phyloP scores from a whole-genome alignment of 2,797 vertebrate species.

The Serranus cabrilla region DNA sequence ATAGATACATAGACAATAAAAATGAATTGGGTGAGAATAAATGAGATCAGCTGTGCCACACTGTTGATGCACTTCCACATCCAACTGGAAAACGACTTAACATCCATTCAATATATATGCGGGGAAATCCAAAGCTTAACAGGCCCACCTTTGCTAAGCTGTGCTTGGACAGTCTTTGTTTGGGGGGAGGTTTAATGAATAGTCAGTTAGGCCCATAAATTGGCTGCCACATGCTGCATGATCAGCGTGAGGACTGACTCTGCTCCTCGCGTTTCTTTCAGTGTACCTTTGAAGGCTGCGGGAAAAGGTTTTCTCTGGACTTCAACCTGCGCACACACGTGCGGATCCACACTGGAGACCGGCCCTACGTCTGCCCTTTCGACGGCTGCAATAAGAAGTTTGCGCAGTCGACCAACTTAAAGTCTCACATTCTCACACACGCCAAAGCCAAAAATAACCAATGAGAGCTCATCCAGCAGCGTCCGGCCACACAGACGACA shows the following conservation, averaged over 20 bases:
- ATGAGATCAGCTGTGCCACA: no score
- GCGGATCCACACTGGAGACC: constrained; percentile 98
- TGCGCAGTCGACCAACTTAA: constrained; percentile 99
- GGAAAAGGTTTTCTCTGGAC: constrained; percentile 99
- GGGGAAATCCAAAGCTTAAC: not conserved
- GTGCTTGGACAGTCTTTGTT: not conserved
- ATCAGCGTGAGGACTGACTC: not conserved
- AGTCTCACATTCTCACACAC: constrained; percentile 99
- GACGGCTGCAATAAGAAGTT: constrained; percentile 99
- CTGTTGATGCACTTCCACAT: no score
- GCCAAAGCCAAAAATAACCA: constrained; percentile 99
- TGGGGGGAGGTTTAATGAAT: not conserved
- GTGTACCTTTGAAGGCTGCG: constrained; percentile 99
- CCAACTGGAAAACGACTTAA: no score
- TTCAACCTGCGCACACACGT: constrained; percentile 99
- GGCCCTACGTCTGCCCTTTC: constrained; percentile 98
- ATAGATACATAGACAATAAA: no score
- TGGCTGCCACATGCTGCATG: not conserved
- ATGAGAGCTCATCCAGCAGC: constrained; percentile 83
- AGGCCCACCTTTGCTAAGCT: not conserved
- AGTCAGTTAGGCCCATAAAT: not conserved
- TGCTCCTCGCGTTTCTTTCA: constrained; percentile 59
- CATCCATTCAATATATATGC: no score
- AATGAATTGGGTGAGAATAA: no score
- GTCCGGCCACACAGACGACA: constrained; percentile 34